A percentile compares a stretch with the other conserved stretches of the same genome.
Conservation (phyloP, 2,888 invertebrate genomes). For the Ormyrus pomaceus region DNA sequence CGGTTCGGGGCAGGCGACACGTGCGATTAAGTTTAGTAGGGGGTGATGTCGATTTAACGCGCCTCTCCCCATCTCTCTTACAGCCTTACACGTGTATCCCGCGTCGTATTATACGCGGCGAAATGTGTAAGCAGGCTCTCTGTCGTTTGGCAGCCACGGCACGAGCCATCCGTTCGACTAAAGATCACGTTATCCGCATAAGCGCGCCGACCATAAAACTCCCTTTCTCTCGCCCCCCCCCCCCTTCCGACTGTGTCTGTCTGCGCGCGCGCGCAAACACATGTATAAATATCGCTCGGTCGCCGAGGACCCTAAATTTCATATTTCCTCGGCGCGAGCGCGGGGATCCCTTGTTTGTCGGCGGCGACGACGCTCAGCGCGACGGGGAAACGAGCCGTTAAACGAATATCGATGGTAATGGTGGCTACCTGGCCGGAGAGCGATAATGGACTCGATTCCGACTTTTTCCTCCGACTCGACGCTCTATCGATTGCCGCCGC, state of each 20-base stretch:
- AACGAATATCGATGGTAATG: conserved; percentile 52
- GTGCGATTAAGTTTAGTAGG: conserved; percentile 29
- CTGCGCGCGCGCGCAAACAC: neutral
- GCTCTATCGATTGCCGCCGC: conserved; percentile 16
- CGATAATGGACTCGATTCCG: conserved; percentile 47
- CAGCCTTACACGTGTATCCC: neutral
- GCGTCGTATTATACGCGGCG: conserved; percentile 1
- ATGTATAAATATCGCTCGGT: neutral
- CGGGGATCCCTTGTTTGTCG: conserved; percentile 25
- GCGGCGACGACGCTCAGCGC: conserved; percentile 2
- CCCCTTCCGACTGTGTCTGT: conserved; percentile 15
- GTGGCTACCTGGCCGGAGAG: conserved; percentile 5
- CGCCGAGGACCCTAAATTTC: conserved; percentile 28
- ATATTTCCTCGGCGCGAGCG: conserved; percentile 28
- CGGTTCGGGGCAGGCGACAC: neutral
- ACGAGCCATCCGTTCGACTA: conserved; percentile 33
- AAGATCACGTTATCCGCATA: conserved; percentile 41
- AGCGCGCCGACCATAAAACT: conserved; percentile 35
- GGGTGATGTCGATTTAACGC: conserved; percentile 10
- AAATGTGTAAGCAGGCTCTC: conserved; percentile 5
- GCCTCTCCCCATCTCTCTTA: neutral
- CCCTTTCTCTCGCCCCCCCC: conserved; percentile 25
- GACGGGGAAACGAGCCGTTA: conserved; percentile 38
- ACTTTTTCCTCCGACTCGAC: neutral
- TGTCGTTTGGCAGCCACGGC: conserved; percentile 20